Conservation (phyloP, 2,888 invertebrate species). For the Nomada fucata region DNA sequence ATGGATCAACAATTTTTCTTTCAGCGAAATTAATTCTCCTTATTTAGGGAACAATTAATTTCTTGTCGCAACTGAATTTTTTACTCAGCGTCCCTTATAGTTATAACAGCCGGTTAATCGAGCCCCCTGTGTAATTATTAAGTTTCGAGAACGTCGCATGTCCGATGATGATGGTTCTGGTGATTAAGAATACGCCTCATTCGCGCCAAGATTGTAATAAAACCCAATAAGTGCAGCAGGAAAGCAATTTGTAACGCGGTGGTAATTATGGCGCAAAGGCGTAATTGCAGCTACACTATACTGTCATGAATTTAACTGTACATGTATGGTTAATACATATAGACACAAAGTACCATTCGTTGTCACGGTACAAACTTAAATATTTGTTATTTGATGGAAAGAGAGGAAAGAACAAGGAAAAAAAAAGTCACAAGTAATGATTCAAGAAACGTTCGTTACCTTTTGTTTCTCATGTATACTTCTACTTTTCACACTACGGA, state of each 20-base stretch:
- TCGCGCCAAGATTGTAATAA: slow-evolving; percentile 8
- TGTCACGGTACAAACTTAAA: slow-evolving; percentile 6
- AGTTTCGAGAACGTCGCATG: slow-evolving; percentile 17
- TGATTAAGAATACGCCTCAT: slow-evolving; percentile 4
- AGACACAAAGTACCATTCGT: slow-evolving; percentile 24
- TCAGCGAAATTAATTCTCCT: too few species aligned
- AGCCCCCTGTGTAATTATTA: neutral
- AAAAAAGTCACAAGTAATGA: slow-evolving; percentile 30
- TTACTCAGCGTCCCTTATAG: too few species aligned
- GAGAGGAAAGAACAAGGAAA: neutral
- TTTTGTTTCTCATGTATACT: slow-evolving; percentile 50
- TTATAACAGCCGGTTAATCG: too few species aligned
- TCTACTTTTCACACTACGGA: slow-evolving; percentile 61
- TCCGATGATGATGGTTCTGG: slow-evolving; percentile 5
- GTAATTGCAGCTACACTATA: neutral
- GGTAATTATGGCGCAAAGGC: slow-evolving; percentile 1
- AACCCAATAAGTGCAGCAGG: slow-evolving; percentile 13
- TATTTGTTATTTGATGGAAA: slow-evolving; percentile 22
- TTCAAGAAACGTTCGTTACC: slow-evolving; percentile 48
- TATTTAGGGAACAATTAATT: too few species aligned
- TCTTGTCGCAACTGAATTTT: too few species aligned
- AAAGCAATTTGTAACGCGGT: slow-evolving; percentile 14
- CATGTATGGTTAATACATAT: too few species aligned
- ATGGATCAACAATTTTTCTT: too few species aligned
- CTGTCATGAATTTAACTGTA: slow-evolving; percentile 5